Evolutionary conservation across 2,113 vertebrate genomes (phyloP).

Genomic region (Cephalophus harveyi): DNA sequence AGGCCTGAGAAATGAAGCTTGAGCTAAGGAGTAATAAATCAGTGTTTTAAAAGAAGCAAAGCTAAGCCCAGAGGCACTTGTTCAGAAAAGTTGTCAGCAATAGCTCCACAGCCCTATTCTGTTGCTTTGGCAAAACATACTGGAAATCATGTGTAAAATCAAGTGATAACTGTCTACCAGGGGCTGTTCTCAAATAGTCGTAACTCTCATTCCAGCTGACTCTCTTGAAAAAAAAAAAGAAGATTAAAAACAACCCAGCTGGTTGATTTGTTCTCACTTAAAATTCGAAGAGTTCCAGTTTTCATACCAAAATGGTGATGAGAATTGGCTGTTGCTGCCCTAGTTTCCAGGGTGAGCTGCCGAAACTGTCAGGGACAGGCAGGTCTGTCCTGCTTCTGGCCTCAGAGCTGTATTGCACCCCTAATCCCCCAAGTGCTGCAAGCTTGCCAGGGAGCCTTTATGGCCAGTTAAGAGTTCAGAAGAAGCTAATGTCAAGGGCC

Average conservation of each 20-base stretch:
- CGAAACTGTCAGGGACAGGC: background rate
- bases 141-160: constrained; percentile 2
- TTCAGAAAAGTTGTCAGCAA: background rate
- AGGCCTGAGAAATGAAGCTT: background rate
- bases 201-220: constrained; percentile 41
- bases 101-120: background rate
- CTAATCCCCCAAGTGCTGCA: background rate
- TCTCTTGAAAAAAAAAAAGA: background rate
- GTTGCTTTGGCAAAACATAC: background rate
- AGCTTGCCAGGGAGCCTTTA: background rate
- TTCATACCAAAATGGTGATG: background rate
- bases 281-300: constrained; percentile 17
- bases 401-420: background rate
- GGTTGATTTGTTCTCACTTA: constrained; percentile 30
- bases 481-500: background rate
- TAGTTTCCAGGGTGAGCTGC: background rate
- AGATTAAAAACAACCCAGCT: constrained; percentile 13
- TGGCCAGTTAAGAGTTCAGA: constrained; percentile 9
- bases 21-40: background rate
- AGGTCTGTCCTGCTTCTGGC: background rate
- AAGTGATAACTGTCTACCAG: background rate
- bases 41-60: background rate
- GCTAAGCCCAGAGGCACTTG: background rate
- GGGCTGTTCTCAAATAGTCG: constrained; percentile 14
- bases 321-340: background rate